These are phyloP conservation scores for Phacellophora camtschatica DNA, from an alignment of 30 jellyfish, hydroid and myxozoan genomes.

Conservation along the genomic window DNA sequence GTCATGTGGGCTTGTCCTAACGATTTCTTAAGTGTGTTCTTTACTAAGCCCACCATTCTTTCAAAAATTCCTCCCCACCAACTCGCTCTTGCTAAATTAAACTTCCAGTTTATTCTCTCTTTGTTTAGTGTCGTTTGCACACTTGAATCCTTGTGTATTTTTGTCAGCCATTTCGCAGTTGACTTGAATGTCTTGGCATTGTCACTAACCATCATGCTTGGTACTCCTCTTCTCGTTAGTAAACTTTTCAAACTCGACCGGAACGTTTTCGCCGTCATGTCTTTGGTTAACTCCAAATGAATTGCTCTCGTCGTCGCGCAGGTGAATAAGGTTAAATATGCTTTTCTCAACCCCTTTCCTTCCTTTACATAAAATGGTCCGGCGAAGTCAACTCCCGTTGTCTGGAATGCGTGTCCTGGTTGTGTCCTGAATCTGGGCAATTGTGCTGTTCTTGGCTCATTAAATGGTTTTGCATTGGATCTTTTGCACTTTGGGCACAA, in stretches of 20 bases:
- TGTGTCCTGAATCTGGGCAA: constrained; percentile 31
- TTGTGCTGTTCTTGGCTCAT: constrained; percentile 12
- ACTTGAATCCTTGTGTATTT: not conserved
- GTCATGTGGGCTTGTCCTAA: not conserved
- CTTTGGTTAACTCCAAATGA: constrained; percentile 28
- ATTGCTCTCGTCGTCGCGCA: constrained; percentile 62
- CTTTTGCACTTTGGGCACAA: constrained; percentile 37
- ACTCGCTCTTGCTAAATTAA: constrained; percentile 35
- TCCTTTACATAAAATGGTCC: constrained; percentile 10
- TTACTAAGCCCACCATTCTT: constrained; percentile 42
- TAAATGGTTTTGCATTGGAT: constrained; percentile 23
- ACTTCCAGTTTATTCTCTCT: constrained; percentile 21
- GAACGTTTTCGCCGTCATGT: constrained; percentile 12
- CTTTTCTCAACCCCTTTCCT: constrained; percentile 19
- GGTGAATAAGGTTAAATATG: constrained; percentile 35
- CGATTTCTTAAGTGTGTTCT: constrained; percentile 12
- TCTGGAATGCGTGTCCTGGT: constrained; percentile 13
- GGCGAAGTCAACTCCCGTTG: constrained; percentile 50
- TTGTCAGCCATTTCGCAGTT: constrained; percentile 42
- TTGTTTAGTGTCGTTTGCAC: not conserved
- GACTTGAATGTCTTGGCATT: constrained; percentile 51
- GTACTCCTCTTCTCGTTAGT: constrained; percentile 66
- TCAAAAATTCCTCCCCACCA: constrained; percentile 72
- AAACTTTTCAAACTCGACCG: constrained; percentile 30
- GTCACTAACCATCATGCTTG: constrained; percentile 37